A percentile compares a stretch with the other conserved stretches of the same genome.
These are phyloP conservation scores for Pristiophorus japonicus DNA, from an alignment of 2,113 vertebrate genomes.

Conservation along the genomic window DNA sequence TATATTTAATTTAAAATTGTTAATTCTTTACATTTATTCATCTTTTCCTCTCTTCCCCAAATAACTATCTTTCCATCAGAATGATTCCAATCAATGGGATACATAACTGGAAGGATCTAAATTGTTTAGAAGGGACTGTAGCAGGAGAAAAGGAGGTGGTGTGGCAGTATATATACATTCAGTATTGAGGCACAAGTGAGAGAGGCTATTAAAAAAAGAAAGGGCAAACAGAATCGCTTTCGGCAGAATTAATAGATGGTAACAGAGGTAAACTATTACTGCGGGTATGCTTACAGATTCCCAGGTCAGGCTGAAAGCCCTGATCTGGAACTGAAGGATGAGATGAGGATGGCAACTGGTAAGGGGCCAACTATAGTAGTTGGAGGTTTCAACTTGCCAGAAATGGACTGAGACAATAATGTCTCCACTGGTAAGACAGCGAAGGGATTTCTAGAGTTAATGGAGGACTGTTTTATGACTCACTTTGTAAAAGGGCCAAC, in stretches of 20 bases:
- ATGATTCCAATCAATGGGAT: not conserved
- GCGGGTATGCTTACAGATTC: too few relatives aligned
- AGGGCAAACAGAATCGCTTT: not conserved
- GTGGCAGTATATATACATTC: not conserved
- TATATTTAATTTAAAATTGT: too few relatives aligned
- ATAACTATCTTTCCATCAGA: not conserved
- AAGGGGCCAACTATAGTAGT: not conserved
- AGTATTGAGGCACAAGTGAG: not conserved
- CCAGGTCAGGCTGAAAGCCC: not conserved
- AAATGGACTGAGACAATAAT: not conserved
- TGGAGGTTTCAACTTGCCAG: not conserved
- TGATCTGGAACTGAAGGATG: not conserved
- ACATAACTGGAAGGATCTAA: not conserved
- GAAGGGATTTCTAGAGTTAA: not conserved
- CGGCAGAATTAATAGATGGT: not conserved
- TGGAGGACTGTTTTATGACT: not conserved
- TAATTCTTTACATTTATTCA: not conserved
- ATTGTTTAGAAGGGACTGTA: not conserved
- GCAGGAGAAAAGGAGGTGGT: not conserved
- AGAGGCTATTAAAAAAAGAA: not conserved
- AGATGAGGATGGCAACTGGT: not conserved
- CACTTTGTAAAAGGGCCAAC: not conserved
- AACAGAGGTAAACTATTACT: not conserved
- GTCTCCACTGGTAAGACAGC: not conserved
- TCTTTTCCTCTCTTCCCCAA: not conserved